Percentiles rank a stretch among this genome's conserved stretches.
phyloP scores from a whole-genome alignment of 2,888 invertebrate genomes.

The Stenchaetothrips biformis region DNA sequence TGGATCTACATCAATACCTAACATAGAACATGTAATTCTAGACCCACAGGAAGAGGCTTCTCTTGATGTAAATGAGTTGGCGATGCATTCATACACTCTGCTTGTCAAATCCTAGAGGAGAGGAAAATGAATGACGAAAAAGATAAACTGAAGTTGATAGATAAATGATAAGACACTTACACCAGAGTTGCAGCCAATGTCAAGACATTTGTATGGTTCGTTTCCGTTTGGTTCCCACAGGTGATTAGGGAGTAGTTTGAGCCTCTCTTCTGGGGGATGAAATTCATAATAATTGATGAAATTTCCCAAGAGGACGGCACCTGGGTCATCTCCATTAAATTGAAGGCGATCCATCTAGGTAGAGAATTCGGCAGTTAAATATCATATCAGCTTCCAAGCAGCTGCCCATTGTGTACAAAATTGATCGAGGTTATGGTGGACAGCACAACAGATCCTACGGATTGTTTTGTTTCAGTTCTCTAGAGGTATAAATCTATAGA shows the following conservation, averaged over 20 bases:
- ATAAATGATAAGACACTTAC: slow-evolving; percentile 44
- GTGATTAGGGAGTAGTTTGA: slow-evolving; percentile 56
- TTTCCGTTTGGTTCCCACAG: slow-evolving; percentile 47
- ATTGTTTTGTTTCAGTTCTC: too few species aligned
- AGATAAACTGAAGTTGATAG: slow-evolving; percentile 22
- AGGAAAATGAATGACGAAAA: slow-evolving; percentile 28
- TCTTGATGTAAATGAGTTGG: slow-evolving; percentile 44
- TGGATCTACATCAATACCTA: slow-evolving; percentile 74
- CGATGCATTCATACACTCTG: slow-evolving; percentile 53
- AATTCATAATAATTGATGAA: slow-evolving; percentile 85
- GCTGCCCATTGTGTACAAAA: too few species aligned
- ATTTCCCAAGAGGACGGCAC: slow-evolving; percentile 73
- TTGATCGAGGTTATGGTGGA: too few species aligned
- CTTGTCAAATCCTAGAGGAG: slow-evolving; percentile 60
- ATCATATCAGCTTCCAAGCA: neutral
- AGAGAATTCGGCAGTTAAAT: neutral
- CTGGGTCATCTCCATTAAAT: slow-evolving; percentile 61
- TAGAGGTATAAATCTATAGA: too few species aligned
- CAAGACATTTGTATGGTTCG: slow-evolving; percentile 53
- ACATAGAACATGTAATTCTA: slow-evolving; percentile 43
- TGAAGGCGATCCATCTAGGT: neutral
- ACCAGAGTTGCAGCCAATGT: slow-evolving; percentile 77
- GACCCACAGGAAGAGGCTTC: neutral
- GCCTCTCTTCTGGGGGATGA: slow-evolving; percentile 64
- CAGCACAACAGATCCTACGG: too few species aligned